A percentile compares a stretch with the other conserved stretches of the same genome.
Evolutionary conservation across 1,140 invertebrate species (phyloP).

Genomic region (Penaeus japonicus): DNA sequence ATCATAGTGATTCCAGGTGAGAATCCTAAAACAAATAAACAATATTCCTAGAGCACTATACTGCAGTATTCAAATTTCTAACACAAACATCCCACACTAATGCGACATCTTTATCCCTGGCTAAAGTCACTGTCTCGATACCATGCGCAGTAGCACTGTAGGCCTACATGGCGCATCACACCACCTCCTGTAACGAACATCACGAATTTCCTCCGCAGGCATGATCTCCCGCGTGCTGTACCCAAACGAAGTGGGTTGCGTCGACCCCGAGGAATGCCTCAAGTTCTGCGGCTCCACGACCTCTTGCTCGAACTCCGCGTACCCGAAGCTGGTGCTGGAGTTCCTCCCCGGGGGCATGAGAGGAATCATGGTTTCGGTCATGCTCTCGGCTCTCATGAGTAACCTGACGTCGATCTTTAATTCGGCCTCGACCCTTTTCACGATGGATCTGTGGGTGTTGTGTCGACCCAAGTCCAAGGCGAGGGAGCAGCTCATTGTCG

Average conservation of each 20-base stretch:
- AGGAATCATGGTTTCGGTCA: constrained; percentile 69
- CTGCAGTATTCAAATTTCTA: too few species aligned
- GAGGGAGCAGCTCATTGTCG: constrained; percentile 67
- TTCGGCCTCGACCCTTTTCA: constrained; percentile 69
- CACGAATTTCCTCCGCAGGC: constrained; percentile 61
- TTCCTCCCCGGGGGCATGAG: constrained; percentile 64
- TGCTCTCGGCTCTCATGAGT: constrained; percentile 69
- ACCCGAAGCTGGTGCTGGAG: constrained; percentile 67
- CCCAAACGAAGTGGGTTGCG: constrained; percentile 65
- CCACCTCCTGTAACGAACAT: too few species aligned
- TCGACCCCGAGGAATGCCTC: constrained; percentile 63
- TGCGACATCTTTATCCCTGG: too few species aligned
- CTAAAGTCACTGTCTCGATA: too few species aligned
- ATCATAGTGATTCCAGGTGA: constrained; percentile 67
- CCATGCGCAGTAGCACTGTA: too few species aligned
- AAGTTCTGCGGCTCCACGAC: constrained; percentile 64
- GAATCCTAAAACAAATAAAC: too few species aligned
- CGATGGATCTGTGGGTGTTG: constrained; percentile 67
- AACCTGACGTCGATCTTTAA: constrained; percentile 70
- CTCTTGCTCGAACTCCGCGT: constrained; percentile 68
- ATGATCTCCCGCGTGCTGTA: constrained; percentile 68
- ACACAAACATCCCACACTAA: too few species aligned
- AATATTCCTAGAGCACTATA: too few species aligned
- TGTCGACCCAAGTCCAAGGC: constrained; percentile 63
- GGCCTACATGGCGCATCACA: too few species aligned